A percentile compares a stretch with the other conserved stretches of the same genome.
phyloP scores from a whole-genome alignment of 2,113 vertebrate species.

The Catharus fuscescens region DNA sequence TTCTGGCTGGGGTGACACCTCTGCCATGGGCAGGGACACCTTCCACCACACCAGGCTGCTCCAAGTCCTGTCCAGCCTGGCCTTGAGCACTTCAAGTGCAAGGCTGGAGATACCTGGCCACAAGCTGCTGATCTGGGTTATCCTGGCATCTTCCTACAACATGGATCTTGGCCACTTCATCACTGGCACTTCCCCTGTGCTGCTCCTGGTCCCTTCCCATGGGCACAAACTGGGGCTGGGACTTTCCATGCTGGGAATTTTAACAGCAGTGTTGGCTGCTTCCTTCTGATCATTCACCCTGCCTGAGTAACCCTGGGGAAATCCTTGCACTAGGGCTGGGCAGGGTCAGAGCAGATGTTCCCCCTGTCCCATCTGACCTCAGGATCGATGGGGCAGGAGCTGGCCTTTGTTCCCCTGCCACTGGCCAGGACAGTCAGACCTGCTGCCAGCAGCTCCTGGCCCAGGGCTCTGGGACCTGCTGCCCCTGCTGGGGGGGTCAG shows the following conservation, averaged over 20 bases:
- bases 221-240: neutral
- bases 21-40: neutral
- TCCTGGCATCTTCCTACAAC: neutral
- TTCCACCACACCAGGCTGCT: neutral
- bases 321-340: neutral
- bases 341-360: neutral
- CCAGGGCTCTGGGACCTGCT: neutral
- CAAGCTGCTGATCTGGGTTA: neutral
- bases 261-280: neutral
- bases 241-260: neutral
- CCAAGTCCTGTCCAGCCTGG: neutral
- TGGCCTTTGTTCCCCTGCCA: neutral
- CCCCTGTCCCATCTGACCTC: neutral
- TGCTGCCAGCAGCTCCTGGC: neutral
- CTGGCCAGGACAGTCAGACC: neutral
- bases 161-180: rapidly evolving
- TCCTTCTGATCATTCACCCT: neutral
- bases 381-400: rapidly evolving
- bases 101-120: neutral
- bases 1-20: neutral
- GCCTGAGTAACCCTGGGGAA: neutral
- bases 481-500: neutral
- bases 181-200: neutral
- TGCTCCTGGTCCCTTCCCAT: neutral
- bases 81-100: neutral